A percentile compares a stretch with the other conserved stretches of the same genome.
Evolutionary conservation across 2,113 vertebrate species (phyloP).

Genomic region (Columba livia): DNA sequence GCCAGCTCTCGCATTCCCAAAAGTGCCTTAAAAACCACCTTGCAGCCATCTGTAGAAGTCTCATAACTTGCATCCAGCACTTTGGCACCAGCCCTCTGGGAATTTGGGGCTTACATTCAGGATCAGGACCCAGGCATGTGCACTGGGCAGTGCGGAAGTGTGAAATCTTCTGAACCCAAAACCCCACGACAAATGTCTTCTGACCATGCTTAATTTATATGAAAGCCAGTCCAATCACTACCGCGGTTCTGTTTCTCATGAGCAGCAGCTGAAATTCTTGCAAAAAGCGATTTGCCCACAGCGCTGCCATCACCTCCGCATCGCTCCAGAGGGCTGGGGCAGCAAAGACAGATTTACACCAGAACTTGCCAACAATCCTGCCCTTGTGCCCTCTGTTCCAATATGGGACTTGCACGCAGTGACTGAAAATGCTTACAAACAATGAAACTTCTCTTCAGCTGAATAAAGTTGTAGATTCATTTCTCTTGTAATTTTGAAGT

Average conservation of each 20-base stretch:
- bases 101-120: slow-evolving; percentile 7
- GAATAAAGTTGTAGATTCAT: not conserved
- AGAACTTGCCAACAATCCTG: not conserved
- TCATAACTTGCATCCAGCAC: not conserved
- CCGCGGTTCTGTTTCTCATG: not conserved
- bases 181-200: not conserved
- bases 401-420: not conserved
- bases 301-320: not conserved
- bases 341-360: not conserved
- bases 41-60: slow-evolving; percentile 38
- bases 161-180: slow-evolving; percentile 16
- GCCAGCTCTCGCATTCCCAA: slow-evolving; percentile 38
- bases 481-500: not conserved
- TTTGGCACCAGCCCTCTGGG: not conserved
- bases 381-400: not conserved
- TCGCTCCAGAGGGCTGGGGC: not conserved
- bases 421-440: not conserved
- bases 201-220: not conserved
- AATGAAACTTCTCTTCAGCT: not conserved
- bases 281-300: not conserved
- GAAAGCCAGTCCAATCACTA: not conserved
- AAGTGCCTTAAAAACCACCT: slow-evolving; percentile 47
- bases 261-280: not conserved
- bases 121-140: slow-evolving; percentile 1
- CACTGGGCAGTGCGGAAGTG: not conserved